These are phyloP conservation scores for Acanthurus lineatus DNA, from an alignment of 2,797 vertebrate genomes.

Conservation along the genomic window DNA sequence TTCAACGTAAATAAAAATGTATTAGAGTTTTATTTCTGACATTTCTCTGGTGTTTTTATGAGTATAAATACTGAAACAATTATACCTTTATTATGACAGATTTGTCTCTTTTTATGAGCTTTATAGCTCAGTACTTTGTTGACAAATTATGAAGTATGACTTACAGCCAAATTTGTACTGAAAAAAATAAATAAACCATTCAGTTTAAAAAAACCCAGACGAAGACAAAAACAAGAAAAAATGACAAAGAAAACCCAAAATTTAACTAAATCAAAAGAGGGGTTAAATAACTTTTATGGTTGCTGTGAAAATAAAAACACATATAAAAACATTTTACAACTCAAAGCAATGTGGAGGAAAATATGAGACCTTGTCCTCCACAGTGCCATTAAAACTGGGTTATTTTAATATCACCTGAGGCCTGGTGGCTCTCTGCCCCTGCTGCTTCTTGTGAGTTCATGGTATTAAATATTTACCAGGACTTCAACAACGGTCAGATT, in stretches of 20 bases:
- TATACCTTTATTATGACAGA: not conserved
- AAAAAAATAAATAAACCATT: not conserved
- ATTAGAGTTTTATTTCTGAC: not conserved
- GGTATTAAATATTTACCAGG: slow-evolving; percentile 50
- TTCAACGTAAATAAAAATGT: not conserved
- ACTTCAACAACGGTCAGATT: slow-evolving; percentile 24
- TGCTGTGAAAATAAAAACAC: not conserved
- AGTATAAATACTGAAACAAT: not conserved
- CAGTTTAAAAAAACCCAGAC: not conserved
- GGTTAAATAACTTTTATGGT: not conserved
- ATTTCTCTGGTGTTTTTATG: not conserved
- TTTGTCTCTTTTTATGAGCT: not conserved
- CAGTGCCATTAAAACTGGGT: slow-evolving; percentile 11
- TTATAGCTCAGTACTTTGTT: not conserved
- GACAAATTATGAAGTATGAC: not conserved
- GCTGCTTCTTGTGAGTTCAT: slow-evolving; percentile 38
- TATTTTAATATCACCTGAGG: slow-evolving; percentile 28
- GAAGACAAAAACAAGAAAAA: not conserved
- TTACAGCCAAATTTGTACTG: not conserved
- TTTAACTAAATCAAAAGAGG: not conserved
- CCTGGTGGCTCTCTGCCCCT: slow-evolving; percentile 16
- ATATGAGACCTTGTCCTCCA: not conserved
- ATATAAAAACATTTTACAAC: slow-evolving; percentile 17
- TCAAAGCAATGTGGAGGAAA: not conserved
- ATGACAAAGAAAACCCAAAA: not conserved